Evolutionary conservation across 2,113 vertebrate genomes (phyloP), one percentile per base, ranked within the genome.

Genomic region (Acanthochromis polyacanthus): DNA sequence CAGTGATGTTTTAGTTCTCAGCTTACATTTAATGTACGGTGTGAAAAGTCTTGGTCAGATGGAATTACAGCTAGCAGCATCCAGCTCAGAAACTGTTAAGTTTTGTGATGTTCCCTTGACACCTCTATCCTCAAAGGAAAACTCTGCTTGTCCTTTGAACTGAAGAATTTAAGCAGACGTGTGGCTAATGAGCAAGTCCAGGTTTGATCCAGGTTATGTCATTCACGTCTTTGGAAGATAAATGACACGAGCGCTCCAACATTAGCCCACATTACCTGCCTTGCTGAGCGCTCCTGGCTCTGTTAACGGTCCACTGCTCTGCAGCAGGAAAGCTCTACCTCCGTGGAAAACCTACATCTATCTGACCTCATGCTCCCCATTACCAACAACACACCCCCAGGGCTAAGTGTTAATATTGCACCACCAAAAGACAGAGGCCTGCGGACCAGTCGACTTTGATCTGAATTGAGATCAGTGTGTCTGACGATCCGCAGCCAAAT

Each of bases 361-460:
- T 67, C 68, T 79, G 70, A 89, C 82, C 90, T 83, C 59, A 3
- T 69, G 84, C 84, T 85, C 83, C 83, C 86, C 81, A 88, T 90
- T 89, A 91, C 77, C 75, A 60, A 52, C 83, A 80, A 67, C 80
- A 83, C 71, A 59, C 78, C 88, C 82, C 3, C 17, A 87, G 83
- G 89, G 82, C 83, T 52, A 60, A 83, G 83, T 78, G 81, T 79
- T 89, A 88, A 86, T 66, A 53, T 46, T 28, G 62, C 61, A 65
- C 76, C 73, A 22, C 71, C 71, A 60, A 73, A 80, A 78, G 80
- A 70, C 74, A 74, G 30, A 75, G 78, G 75, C 69, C 79, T 8
- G 17, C 50, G 11, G 63, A 70, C 75, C 78, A 69, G 67, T 75
- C 43, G 53, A 43, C 84, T 92, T 90, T 90, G 88, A 91, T 90